Conservation (phyloP, 1,140 invertebrate genomes). For the Periplaneta americana region DNA sequence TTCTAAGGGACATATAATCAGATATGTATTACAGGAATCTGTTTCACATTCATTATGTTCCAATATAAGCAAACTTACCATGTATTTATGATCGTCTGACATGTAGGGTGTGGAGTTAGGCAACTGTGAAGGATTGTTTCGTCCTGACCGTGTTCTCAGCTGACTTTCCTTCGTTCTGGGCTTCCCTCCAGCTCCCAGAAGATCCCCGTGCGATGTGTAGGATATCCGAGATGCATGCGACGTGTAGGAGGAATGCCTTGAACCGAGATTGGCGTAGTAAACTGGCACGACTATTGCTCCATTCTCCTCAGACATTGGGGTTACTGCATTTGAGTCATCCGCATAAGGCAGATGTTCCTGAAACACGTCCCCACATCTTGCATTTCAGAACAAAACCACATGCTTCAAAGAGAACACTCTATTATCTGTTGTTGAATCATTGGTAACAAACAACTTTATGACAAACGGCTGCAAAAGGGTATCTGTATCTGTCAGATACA, state of each 20-base stretch:
- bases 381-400: too few relatives aligned
- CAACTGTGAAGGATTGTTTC: slow-evolving; percentile 37
- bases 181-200: slow-evolving; percentile 61
- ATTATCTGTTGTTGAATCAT: too few relatives aligned
- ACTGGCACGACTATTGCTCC: slow-evolving; percentile 89
- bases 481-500: too few relatives aligned
- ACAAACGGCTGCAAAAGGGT: too few relatives aligned
- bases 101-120: neutral
- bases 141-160: slow-evolving; percentile 65
- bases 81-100: neutral
- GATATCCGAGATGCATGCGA: slow-evolving; percentile 87
- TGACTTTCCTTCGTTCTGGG: slow-evolving; percentile 79
- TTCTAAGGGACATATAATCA: too few relatives aligned
- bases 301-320: slow-evolving; percentile 96
- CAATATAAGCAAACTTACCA: too few relatives aligned
- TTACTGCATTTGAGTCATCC: slow-evolving; percentile 95
- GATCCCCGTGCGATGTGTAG: slow-evolving; percentile 88
- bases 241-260: slow-evolving; percentile 88
- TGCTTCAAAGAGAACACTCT: too few relatives aligned
- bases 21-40: too few relatives aligned
- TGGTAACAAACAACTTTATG: too few relatives aligned
- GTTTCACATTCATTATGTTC: too few relatives aligned
- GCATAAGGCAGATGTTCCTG: slow-evolving; percentile 95
- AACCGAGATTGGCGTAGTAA: slow-evolving; percentile 78
- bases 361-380: too few relatives aligned